These are phyloP conservation scores for Stenoptilia bipunctidactyla DNA, from an alignment of 2,888 invertebrate genomes.

Conservation along the genomic window DNA sequence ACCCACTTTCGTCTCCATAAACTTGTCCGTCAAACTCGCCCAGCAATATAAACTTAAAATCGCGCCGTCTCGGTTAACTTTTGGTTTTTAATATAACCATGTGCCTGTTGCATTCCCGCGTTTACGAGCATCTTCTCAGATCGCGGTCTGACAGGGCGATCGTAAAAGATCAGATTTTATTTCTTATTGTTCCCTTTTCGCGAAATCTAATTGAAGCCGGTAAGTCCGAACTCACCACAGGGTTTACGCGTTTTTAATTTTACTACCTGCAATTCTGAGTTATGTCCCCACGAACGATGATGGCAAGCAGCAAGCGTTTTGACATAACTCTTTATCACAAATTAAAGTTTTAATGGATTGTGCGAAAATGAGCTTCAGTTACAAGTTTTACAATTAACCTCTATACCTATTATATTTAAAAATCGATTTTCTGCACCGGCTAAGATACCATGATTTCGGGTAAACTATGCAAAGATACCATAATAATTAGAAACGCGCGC, in stretches of 20 bases:
- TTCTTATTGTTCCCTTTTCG: constrained; percentile 68
- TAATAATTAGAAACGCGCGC: no score
- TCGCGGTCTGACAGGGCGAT: constrained; percentile 52
- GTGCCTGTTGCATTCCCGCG: constrained; percentile 57
- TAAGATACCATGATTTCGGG: no score
- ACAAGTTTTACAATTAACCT: no score
- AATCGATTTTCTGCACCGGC: no score
- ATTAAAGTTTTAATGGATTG: constrained; percentile 37
- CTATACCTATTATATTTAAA: no score
- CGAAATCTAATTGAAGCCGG: constrained; percentile 67
- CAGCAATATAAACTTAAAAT: constrained; percentile 35
- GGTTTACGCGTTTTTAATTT: constrained; percentile 65
- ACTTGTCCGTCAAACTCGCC: constrained; percentile 48
- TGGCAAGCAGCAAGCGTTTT: constrained; percentile 38
- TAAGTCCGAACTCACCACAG: constrained; percentile 34
- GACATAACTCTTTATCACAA: constrained; percentile 56
- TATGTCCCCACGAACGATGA: constrained; percentile 41
- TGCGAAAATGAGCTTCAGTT: no score
- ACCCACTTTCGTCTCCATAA: constrained; percentile 55
- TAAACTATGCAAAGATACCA: no score
- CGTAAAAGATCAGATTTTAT: constrained; percentile 67
- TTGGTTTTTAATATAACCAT: constrained; percentile 44
- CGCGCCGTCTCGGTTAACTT: constrained; percentile 33
- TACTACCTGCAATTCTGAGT: constrained; percentile 47
- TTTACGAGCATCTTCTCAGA: constrained; percentile 55